A percentile compares a stretch with the other conserved stretches of the same genome.
Conservation (phyloP, 2,888 invertebrate species). For the Epiblema foenella region DNA sequence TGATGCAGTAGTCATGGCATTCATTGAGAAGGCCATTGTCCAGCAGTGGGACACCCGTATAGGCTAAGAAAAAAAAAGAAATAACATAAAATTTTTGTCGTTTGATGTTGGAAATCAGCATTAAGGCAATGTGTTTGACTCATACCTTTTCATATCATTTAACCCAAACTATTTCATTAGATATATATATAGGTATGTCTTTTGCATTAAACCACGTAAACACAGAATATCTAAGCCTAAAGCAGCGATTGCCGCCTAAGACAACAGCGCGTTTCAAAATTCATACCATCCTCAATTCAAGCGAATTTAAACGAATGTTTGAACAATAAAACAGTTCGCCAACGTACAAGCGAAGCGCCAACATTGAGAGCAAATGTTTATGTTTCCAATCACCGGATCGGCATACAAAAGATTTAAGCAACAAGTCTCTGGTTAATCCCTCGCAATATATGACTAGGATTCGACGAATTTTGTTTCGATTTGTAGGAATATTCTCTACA, state of each 20-base stretch:
- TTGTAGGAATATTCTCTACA: neutral
- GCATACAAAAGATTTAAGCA: conserved; percentile 31
- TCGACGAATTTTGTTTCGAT: conserved; percentile 1
- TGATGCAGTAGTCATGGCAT: no score
- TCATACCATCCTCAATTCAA: neutral
- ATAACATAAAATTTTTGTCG: no score
- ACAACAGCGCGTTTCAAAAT: neutral
- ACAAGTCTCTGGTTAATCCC: conserved; percentile 19
- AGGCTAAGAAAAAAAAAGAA: no score
- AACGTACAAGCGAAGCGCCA: conserved; percentile 9
- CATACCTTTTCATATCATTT: no score
- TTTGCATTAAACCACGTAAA: no score
- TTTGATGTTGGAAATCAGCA: no score
- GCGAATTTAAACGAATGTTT: neutral
- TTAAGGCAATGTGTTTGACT: no score
- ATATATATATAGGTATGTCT: no score
- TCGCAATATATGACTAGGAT: conserved; percentile 11
- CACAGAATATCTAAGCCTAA: neutral
- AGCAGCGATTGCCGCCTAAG: neutral
- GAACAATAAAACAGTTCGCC: conserved; percentile 15
- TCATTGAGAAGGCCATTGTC: no score
- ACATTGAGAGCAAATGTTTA: conserved; percentile 28
- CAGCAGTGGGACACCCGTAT: no score
- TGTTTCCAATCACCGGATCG: conserved; percentile 14
- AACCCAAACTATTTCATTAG: no score